Conservation (phyloP, 2,888 invertebrate genomes). For the Melipona beecheii region DNA sequence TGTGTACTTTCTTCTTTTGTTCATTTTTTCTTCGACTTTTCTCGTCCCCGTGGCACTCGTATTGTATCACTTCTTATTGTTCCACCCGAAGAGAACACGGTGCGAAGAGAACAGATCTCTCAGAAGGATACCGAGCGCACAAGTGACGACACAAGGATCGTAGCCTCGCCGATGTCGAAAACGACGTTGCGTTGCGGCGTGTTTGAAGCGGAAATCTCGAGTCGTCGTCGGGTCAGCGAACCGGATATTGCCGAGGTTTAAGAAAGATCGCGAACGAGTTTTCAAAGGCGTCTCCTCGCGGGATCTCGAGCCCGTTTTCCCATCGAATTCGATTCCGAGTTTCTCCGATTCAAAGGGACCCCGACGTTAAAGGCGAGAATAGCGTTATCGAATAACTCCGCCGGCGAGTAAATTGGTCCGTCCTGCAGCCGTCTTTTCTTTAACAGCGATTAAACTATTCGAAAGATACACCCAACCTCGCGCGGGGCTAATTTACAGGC, state of each 20-base stretch:
- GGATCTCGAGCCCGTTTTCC: background rate
- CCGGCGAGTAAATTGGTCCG: no score
- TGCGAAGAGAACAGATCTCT: slow-evolving; percentile 23
- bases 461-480: background rate
- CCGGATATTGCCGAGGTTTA: background rate
- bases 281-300: background rate
- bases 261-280: slow-evolving; percentile 1
- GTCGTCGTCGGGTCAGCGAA: slow-evolving; percentile 23
- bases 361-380: background rate
- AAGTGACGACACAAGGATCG: background rate
- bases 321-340: background rate
- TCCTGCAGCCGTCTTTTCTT: background rate
- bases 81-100: slow-evolving; percentile 11
- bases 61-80: slow-evolving; percentile 24
- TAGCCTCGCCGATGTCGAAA: background rate
- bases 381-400: background rate
- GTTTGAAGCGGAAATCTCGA: slow-evolving; percentile 40
- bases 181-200: slow-evolving; percentile 9
- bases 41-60: background rate
- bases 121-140: slow-evolving; percentile 1
- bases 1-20: no score
- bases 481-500: background rate
- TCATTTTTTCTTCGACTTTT: background rate
- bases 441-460: background rate
- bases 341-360: background rate